These are phyloP conservation scores for Oncorhynchus gorbuscha DNA, from an alignment of 2,113 vertebrate species.

Conservation along the genomic window DNA sequence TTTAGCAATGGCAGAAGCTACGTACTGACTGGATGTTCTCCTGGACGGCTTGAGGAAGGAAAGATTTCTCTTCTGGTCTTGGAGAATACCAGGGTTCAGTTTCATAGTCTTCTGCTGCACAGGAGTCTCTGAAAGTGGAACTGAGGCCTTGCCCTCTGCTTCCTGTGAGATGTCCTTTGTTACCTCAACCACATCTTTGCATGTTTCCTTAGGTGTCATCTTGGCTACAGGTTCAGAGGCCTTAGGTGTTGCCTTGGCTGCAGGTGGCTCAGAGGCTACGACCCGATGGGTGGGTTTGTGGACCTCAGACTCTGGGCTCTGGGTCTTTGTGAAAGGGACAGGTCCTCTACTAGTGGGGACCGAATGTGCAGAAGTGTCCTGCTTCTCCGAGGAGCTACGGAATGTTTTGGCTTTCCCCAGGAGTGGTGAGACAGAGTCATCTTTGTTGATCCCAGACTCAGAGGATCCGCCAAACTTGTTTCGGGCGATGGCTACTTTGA, in stretches of 20 bases:
- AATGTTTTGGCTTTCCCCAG: constrained; percentile 81
- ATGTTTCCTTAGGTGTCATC: constrained; percentile 13
- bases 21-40: constrained; percentile 91
- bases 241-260: constrained; percentile 29
- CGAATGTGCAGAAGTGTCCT: constrained; percentile 38
- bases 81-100: constrained; percentile 16
- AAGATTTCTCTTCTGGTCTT: constrained; percentile 64
- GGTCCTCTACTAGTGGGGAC: constrained; percentile 29
- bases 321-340: constrained; percentile 36
- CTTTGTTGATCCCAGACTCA: not conserved
- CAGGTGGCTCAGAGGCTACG: constrained; percentile 27
- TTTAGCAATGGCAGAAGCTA: constrained; percentile 87
- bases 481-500: constrained; percentile 50
- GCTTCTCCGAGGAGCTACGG: constrained; percentile 78
- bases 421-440: constrained; percentile 62
- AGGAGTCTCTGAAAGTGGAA: constrained; percentile 3
- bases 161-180: constrained; percentile 30
- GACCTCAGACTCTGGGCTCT: constrained; percentile 45
- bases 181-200: constrained; percentile 31
- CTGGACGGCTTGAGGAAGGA: constrained; percentile 81
- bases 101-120: constrained; percentile 41
- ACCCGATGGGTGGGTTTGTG: constrained; percentile 24
- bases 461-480: constrained; percentile 47
- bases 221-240: constrained; percentile 41
- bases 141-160: constrained; percentile 45